Conservation (phyloP, 2,888 invertebrate genomes). For the Limenitis camilla region DNA sequence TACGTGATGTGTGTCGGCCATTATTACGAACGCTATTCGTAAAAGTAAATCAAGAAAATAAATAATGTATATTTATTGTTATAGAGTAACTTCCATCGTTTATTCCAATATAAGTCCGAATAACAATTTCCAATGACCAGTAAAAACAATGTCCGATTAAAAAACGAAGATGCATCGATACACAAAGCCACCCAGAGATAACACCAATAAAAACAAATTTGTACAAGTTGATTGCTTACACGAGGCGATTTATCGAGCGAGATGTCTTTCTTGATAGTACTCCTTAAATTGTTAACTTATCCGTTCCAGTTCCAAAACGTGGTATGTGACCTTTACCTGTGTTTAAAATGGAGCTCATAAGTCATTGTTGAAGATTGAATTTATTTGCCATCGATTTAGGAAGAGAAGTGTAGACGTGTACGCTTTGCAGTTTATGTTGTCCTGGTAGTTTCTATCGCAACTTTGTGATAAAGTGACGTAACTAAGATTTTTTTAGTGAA, state of each 20-base stretch:
- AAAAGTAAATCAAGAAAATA: neutral
- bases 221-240: slow-evolving; percentile 56
- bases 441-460: slow-evolving; percentile 4
- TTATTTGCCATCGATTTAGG: neutral
- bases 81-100: neutral
- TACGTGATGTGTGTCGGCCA: too few species aligned
- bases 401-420: neutral
- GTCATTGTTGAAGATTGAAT: neutral
- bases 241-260: slow-evolving; percentile 62
- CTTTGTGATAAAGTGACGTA: slow-evolving; percentile 5
- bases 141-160: slow-evolving; percentile 29
- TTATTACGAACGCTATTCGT: too few species aligned
- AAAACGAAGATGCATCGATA: slow-evolving; percentile 33
- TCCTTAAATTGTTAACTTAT: slow-evolving; percentile 42
- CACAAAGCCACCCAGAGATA: slow-evolving; percentile 66
- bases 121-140: slow-evolving; percentile 25
- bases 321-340: slow-evolving; percentile 1
- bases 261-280: slow-evolving; percentile 58
- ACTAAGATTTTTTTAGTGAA: neutral
- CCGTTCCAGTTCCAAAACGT: slow-evolving; percentile 14
- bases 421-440: neutral
- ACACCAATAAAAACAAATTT: slow-evolving; percentile 67
- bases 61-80: neutral
- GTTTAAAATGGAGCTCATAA: neutral
- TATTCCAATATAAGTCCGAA: slow-evolving; percentile 13